Base-by-base conservation (phyloP, 2,888 invertebrate genomes). In the Drosophila peninsularis region DNA sequence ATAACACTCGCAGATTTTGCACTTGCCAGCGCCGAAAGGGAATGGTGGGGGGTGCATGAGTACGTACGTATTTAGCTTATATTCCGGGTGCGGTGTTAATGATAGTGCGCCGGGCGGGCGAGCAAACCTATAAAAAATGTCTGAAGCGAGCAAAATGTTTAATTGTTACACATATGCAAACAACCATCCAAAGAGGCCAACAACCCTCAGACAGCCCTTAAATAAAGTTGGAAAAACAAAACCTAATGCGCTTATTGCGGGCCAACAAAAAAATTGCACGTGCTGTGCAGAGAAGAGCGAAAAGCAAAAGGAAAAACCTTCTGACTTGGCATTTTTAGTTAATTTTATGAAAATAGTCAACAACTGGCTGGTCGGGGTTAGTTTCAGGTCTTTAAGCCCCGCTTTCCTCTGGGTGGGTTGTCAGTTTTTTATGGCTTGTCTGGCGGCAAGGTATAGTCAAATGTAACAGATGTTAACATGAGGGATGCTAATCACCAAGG, bases 381-480 rank as follows among this genome's bases (percentile, higher is more conserved):
- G 84, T 86, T 88, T 75, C 69, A 47, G 64, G 66, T 75, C 60
- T 56, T 79, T 66, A 74, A 61, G 66, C 63, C 76, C 54, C 66
- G 79, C 66, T 65, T 69, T 78, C 66, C 66, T 79, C 62, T 69
- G 74, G 80, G 76, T 71, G 67, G 82, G 70, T 85, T 65, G 34
- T 36, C 45, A 52, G 2, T 52, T 52, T 45, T 60, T 47, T 21
- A 44, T 45, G 50, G 47, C n/a, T 50, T 45, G 63, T 52, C 42
- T 64, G 64, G 52, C 62, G 61, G 17, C 37, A 41, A 70, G 64
- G 68, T 77, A 78, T 64, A 61, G 80, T 78, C 70, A 85, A 86
- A 89, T 86, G 83, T 89, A 89, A 90, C 89, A 90, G 89, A 89
- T 89, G 89, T 88, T 79, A 64, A 73, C 58, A 87, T 88, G 78